Evolutionary conservation across 2,797 vertebrate species (phyloP), one percentile per base, ranked within the genome.

Genomic region (Pachyuromys duprasi): DNA sequence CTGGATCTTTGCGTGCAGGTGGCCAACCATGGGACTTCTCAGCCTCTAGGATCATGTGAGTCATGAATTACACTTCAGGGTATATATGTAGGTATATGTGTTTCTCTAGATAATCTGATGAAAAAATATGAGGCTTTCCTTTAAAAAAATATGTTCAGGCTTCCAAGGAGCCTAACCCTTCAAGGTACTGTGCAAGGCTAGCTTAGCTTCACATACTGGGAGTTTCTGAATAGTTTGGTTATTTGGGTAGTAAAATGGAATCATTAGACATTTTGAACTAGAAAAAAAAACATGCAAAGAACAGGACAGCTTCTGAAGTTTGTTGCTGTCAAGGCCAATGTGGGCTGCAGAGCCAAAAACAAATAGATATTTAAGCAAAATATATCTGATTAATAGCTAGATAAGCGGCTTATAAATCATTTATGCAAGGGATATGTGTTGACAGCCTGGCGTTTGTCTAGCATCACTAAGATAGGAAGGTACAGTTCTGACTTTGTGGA

Each of bases 301-400:
- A 22, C 9, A 5, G 14, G 31, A 57, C 14, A 5, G 20, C 28
- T 95, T 84, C 17, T n/a, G 67, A 87, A 55, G 83, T 12, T 49
- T 69, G 45, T 82, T 67, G 91, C 17, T 28, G 2, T n/a, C 76
- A 2, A 55, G 33, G 9, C 8, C 5, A 76, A 60, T 80, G 65
- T 93, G 55, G 17, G 74, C 62, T 76, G 36, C 24, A 88, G 45
- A 76, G 45, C 14, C 5, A 49, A 13, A 2, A 88, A 83, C 82
- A 65, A 89, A 72, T 79, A 42, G 95, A 70, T 65, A 72, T 45
- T 39, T 94, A 70, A 82, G 63, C 79, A 33, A 79, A 96, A 86
- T 57, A 57, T 55, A 92, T 81, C 84, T 53, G 63, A 65, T 86
- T 62, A 84, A 28, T 13, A 45, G 4, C 36, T 76, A 75, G 14